phyloP scores from a whole-genome alignment of 2,888 invertebrate species.

The Lobophora halterata region DNA sequence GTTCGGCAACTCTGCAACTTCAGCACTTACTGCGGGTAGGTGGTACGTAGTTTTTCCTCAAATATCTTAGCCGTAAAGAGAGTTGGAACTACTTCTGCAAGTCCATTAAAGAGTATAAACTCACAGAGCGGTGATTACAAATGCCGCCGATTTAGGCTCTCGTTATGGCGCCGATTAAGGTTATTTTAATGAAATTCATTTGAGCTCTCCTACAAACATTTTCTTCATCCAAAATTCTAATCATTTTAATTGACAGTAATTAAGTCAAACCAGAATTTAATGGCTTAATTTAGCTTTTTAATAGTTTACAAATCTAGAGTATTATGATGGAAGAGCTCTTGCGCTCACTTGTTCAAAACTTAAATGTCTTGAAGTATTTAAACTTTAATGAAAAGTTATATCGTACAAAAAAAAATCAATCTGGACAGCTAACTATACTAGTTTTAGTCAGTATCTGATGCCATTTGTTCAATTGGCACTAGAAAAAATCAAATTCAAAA shows the following conservation, averaged over 20 bases:
- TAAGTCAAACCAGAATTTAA: too few species aligned
- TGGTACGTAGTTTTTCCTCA: conserved; percentile 76
- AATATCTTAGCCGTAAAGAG: conserved; percentile 79
- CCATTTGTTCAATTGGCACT: conserved; percentile 5
- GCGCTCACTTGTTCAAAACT: too few species aligned
- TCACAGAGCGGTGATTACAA: conserved; percentile 73
- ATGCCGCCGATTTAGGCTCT: conserved; percentile 71
- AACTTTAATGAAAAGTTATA: too few species aligned
- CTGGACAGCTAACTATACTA: too few species aligned
- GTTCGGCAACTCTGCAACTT: conserved; percentile 72
- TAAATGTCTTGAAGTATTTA: too few species aligned
- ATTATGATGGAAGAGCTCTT: too few species aligned
- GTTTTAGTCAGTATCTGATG: too few species aligned
- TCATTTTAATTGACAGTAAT: neutral
- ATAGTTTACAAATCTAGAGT: too few species aligned
- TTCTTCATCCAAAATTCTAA: too few species aligned
- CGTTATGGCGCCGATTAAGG: conserved; percentile 67
- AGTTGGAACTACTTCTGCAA: conserved; percentile 77
- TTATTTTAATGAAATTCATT: conserved; percentile 68
- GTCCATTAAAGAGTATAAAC: conserved; percentile 79
- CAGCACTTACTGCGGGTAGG: conserved; percentile 69
- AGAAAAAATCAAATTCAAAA: conserved; percentile 17
- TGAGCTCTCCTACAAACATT: conserved; percentile 11
- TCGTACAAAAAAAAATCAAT: too few species aligned
- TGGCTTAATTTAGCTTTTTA: too few species aligned